These are phyloP conservation scores for Charanyca ferruginea DNA, from an alignment of 2,888 invertebrate genomes.

Conservation along the genomic window DNA sequence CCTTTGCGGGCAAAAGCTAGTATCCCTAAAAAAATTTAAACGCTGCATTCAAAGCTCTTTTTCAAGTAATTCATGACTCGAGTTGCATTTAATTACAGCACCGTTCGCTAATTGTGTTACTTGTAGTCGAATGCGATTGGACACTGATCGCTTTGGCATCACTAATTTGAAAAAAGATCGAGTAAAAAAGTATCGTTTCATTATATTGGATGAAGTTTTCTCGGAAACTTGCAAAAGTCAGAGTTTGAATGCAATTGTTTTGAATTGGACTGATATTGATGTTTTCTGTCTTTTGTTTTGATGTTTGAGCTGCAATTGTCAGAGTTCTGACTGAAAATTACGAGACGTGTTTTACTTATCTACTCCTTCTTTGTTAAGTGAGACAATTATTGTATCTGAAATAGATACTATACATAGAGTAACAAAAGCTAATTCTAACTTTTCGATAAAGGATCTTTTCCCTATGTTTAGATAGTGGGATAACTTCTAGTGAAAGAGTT, in stretches of 20 bases:
- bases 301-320: too few relatives aligned
- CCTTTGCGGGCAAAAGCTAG: neutral
- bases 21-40: constrained; percentile 4
- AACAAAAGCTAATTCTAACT: too few relatives aligned
- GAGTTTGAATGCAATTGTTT: too few relatives aligned
- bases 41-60: constrained; percentile 12
- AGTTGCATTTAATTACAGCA: constrained; percentile 34
- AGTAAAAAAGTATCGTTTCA: neutral
- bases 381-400: too few relatives aligned
- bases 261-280: too few relatives aligned
- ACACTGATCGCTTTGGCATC: constrained; percentile 29
- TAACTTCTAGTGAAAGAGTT: constrained; percentile 24
- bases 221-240: too few relatives aligned
- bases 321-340: too few relatives aligned
- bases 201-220: constrained; percentile 1
- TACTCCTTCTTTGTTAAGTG: too few relatives aligned
- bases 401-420: too few relatives aligned
- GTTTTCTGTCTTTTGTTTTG: too few relatives aligned
- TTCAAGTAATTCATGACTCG: constrained; percentile 13
- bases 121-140: constrained; percentile 16
- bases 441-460: too few relatives aligned
- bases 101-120: constrained; percentile 30
- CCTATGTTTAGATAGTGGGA: neutral
- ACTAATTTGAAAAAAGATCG: constrained; percentile 18
- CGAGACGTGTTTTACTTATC: too few relatives aligned